Evolutionary conservation across 2,888 invertebrate species (phyloP), one percentile per base, ranked within the genome.

Genomic region (Rugalucina vietnamica): DNA sequence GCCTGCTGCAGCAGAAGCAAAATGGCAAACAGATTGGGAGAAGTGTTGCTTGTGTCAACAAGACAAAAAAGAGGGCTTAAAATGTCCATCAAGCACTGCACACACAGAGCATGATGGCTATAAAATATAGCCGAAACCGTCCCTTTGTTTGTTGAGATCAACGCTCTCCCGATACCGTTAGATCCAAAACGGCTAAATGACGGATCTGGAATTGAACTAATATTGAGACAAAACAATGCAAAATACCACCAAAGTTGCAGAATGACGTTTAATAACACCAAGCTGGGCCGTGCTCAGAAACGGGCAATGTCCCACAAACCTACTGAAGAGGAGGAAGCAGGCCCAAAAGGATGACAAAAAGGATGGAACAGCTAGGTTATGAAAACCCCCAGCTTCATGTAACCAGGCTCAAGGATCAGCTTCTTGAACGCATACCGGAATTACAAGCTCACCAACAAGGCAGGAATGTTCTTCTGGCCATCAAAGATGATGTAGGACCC

Each of bases 31-130:
- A 27, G 60, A 60, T 29, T 60, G 60, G 60, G 29, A 10, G 8
- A 60, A 60, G n/a, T 60, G 60, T 60, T 60, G 60, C 29, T 29
- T 60, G n/a, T 60, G 60, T 21, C 60, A 60, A n/a, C 8, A n/a
- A 60, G 60, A 27, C n/a, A 60, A 60, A 60, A 60, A 60, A 10
- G 60, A 60, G 29, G n/a, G n/a, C 24, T 60, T 60, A n/a, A 69
- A 24, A 69, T 27, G 10, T 5, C 29, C 36, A 34, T 36, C 69
- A 29, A 69, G 34, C 8, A 29, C 8, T 27, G 8, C 10, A 12
- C 8, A 10, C n/a, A 60, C n/a, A 27, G 8, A n/a, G n/a, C n/a
- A n/a, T n/a, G n/a, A n/a, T n/a, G n/a, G n/a, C n/a, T n/a, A n/a
- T n/a, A n/a, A 12, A 60, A 27, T 10, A 60, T 60, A 27, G 60